Evolutionary conservation across 2,113 vertebrate species (phyloP).

Genomic region (Pithys albifrons): DNA sequence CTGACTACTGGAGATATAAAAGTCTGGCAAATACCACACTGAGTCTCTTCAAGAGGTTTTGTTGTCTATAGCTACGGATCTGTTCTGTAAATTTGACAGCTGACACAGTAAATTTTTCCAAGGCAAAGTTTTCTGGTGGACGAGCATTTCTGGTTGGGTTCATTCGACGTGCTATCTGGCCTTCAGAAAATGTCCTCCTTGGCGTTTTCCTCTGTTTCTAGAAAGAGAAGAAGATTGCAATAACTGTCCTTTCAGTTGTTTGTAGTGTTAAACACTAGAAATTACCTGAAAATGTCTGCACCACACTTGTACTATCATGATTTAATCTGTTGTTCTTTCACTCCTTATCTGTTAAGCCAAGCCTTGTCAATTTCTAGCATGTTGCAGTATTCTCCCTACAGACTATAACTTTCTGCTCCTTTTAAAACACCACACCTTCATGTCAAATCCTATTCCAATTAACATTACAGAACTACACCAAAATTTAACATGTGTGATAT

Average conservation of each 20-base stretch:
- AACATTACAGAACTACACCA: not conserved
- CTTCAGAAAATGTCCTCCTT: conserved; percentile 78
- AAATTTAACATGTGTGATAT: not conserved
- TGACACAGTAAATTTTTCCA: conserved; percentile 80
- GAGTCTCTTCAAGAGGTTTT: conserved; percentile 77
- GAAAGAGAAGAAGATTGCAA: not conserved
- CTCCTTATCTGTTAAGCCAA: not conserved
- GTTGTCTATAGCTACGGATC: conserved; percentile 60
- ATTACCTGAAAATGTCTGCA: not conserved
- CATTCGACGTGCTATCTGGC: conserved; percentile 77
- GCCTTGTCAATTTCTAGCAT: not conserved
- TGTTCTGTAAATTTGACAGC: conserved; percentile 75
- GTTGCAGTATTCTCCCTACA: not conserved
- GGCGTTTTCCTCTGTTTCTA: conserved; percentile 79
- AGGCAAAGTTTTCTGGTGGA: conserved; percentile 90
- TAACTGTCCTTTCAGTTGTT: not conserved
- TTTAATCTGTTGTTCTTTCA: not conserved
- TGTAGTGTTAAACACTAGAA: not conserved
- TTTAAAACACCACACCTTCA: not conserved
- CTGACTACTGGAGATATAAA: not conserved
- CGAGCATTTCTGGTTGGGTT: conserved; percentile 92
- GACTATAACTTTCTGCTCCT: not conserved
- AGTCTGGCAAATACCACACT: conserved; percentile 76
- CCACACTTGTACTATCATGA: not conserved
- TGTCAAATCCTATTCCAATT: not conserved